phyloP scores from a whole-genome alignment of 2,888 invertebrate species.

The Acanthoscelides obtectus region DNA sequence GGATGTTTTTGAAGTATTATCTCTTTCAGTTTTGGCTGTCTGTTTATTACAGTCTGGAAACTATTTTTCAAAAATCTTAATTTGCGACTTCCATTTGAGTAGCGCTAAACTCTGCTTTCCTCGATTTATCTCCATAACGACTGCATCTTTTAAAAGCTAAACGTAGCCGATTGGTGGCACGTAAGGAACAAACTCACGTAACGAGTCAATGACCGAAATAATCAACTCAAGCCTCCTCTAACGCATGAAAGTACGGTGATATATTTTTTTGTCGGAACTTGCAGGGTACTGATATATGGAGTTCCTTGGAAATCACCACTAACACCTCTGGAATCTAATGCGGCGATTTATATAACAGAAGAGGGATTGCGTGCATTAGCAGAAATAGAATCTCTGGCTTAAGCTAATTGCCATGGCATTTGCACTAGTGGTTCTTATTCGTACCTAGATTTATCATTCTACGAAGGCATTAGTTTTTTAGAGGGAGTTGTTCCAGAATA shows the following conservation, averaged over 20 bases:
- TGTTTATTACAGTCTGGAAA: no score
- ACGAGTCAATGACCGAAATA: background rate
- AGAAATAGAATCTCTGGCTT: background rate
- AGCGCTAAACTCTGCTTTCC: no score
- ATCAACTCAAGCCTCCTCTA: background rate
- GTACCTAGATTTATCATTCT: background rate
- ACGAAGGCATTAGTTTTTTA: background rate
- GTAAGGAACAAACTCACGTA: background rate
- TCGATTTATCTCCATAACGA: background rate
- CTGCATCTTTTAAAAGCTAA: background rate
- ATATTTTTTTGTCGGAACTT: background rate
- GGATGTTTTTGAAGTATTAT: no score
- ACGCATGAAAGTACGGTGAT: background rate
- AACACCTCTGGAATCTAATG: background rate
- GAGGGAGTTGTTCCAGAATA: background rate
- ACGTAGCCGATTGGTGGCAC: background rate
- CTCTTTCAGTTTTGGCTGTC: no score
- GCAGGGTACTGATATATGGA: background rate
- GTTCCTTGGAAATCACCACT: background rate
- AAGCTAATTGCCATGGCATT: background rate
- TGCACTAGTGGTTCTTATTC: background rate
- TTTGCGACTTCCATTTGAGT: no score
- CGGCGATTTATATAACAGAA: background rate
- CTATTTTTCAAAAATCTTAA: no score
- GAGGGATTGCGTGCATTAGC: background rate